phyloP scores from a whole-genome alignment of 2,113 vertebrate genomes.

The Acrocephalus kingi region DNA sequence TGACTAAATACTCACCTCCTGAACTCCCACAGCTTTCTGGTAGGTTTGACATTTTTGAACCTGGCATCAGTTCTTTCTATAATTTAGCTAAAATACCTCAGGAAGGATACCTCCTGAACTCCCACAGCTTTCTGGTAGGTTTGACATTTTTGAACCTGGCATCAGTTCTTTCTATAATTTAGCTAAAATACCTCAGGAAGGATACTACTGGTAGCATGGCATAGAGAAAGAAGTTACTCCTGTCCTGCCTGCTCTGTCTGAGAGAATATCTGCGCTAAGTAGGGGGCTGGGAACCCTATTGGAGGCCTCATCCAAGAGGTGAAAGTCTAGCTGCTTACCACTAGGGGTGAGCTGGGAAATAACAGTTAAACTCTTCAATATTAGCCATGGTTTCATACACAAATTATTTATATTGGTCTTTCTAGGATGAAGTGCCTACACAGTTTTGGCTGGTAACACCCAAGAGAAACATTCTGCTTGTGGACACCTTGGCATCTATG shows the following conservation, averaged over 20 bases:
- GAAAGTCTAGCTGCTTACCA: neutral
- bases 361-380: neutral
- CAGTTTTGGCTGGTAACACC: neutral
- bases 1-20: neutral
- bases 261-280: neutral
- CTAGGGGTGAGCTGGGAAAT: neutral
- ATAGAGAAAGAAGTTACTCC: neutral
- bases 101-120: neutral
- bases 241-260: neutral
- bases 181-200: neutral
- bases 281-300: neutral
- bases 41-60: neutral
- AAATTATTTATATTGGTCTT: neutral
- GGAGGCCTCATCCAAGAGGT: rapidly evolving
- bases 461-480: neutral
- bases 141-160: neutral
- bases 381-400: neutral
- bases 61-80: neutral
- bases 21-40: neutral
- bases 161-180: neutral
- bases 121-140: neutral
- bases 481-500: neutral
- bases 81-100: neutral
- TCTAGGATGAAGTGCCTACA: neutral
- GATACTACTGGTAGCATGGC: neutral